A percentile compares a stretch with the other conserved stretches of the same genome.
Evolutionary conservation across 1,140 invertebrate genomes (phyloP).

Genomic region (Anthonomus grandis): DNA sequence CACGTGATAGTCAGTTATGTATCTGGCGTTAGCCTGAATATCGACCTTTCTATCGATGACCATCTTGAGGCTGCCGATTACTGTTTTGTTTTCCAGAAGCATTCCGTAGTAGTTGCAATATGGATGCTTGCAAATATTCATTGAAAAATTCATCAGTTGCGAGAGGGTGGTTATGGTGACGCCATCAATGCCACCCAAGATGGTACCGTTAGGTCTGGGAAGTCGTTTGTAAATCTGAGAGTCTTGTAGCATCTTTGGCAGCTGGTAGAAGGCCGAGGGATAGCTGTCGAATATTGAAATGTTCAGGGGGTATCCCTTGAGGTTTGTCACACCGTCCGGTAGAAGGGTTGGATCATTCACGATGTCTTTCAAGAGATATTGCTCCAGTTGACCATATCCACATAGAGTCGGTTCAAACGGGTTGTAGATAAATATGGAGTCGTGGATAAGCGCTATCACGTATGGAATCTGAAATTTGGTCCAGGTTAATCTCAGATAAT

Average conservation of each 20-base stretch:
- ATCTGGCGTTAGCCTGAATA: constrained; percentile 8
- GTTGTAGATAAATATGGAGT: background rate
- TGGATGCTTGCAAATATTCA: background rate
- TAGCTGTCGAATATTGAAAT: background rate
- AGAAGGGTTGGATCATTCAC: background rate
- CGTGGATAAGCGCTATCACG: background rate
- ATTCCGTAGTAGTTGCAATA: constrained; percentile 3
- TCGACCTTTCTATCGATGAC: constrained; percentile 4
- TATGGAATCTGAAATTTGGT: background rate
- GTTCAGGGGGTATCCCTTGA: constrained; percentile 6
- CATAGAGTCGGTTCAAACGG: background rate
- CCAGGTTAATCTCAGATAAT: background rate
- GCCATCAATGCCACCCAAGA: constrained; percentile 5
- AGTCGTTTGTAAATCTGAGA: background rate
- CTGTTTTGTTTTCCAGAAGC: constrained; percentile 5
- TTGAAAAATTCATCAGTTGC: constrained; percentile 11
- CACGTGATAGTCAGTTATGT: background rate
- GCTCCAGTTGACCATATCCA: constrained; percentile 4
- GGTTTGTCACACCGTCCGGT: background rate
- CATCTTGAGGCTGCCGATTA: background rate
- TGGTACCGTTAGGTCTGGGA: background rate
- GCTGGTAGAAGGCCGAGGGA: background rate
- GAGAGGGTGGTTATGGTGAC: background rate
- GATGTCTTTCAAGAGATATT: background rate
- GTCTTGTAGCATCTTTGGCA: background rate